A percentile compares a stretch with the other conserved stretches of the same genome.
phyloP scores from a whole-genome alignment of 1,140 invertebrate species.

The Bicyclus anynana region DNA sequence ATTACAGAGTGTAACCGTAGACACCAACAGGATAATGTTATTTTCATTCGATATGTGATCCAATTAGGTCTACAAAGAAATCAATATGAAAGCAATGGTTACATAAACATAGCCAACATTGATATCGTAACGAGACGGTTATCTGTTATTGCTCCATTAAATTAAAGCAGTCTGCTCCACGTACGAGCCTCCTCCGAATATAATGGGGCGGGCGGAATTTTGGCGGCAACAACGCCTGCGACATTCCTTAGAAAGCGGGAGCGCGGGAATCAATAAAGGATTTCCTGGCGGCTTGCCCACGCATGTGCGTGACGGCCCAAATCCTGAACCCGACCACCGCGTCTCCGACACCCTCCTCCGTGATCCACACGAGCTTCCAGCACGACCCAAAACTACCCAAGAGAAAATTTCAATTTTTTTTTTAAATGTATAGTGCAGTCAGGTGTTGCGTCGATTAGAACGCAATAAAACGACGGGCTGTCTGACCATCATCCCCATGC shows the following conservation, averaged over 20 bases:
- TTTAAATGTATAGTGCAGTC: no score
- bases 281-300: slow-evolving; percentile 73
- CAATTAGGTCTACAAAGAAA: slow-evolving; percentile 8
- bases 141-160: slow-evolving; percentile 33
- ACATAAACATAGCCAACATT: slow-evolving; percentile 1
- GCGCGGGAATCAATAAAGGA: slow-evolving; percentile 76
- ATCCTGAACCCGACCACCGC: slow-evolving; percentile 20
- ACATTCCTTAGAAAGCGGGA: slow-evolving; percentile 71
- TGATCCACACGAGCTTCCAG: slow-evolving; percentile 9
- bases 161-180: slow-evolving; percentile 40
- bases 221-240: slow-evolving; percentile 65
- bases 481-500: slow-evolving; percentile 49
- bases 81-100: background rate
- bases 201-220: slow-evolving; percentile 56
- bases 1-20: no score
- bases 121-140: slow-evolving; percentile 13
- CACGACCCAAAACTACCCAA: background rate
- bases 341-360: slow-evolving; percentile 15
- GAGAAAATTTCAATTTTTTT: no score
- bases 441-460: slow-evolving; percentile 9
- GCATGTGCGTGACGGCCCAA: slow-evolving; percentile 66
- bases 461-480: slow-evolving; percentile 19
- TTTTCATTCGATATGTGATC: background rate
- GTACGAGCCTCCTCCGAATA: slow-evolving; percentile 47
- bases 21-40: background rate